A percentile compares a stretch with the other conserved stretches of the same genome.
phyloP scores from a whole-genome alignment of 2,113 vertebrate genomes.

The Mungos mungo region DNA sequence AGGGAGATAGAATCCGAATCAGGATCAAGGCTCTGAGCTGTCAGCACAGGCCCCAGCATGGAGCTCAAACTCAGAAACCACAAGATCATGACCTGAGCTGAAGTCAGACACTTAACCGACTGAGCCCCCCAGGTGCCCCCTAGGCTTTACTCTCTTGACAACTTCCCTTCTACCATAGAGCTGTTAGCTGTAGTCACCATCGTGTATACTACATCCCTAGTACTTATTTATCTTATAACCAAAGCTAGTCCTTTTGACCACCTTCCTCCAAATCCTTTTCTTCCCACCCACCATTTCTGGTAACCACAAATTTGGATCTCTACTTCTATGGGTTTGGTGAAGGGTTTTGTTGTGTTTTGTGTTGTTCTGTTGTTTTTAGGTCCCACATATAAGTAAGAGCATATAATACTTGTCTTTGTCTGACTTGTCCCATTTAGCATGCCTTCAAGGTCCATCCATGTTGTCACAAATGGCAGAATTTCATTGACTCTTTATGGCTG shows the following conservation, averaged over 20 bases:
- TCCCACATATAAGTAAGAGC: not conserved
- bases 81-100: no score
- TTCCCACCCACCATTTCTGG: not conserved
- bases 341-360: not conserved
- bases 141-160: not conserved
- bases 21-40: no score
- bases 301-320: not conserved
- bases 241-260: not conserved
- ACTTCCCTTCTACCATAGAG: not conserved
- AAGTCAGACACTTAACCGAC: no score
- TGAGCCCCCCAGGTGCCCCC: no score
- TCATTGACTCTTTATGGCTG: not conserved
- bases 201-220: not conserved
- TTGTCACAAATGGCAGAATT: not conserved
- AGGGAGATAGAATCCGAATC: no score
- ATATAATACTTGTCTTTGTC: not conserved
- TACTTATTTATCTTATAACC: not conserved
- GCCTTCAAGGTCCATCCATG: not conserved
- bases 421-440: not conserved
- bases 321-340: not conserved
- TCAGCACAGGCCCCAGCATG: no score
- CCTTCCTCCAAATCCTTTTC: not conserved
- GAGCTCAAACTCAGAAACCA: no score
- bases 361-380: not conserved
- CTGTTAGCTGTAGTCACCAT: not conserved